These are phyloP conservation scores for Crenichthys baileyi DNA, from an alignment of 2,797 vertebrate genomes.

Conservation along the genomic window DNA sequence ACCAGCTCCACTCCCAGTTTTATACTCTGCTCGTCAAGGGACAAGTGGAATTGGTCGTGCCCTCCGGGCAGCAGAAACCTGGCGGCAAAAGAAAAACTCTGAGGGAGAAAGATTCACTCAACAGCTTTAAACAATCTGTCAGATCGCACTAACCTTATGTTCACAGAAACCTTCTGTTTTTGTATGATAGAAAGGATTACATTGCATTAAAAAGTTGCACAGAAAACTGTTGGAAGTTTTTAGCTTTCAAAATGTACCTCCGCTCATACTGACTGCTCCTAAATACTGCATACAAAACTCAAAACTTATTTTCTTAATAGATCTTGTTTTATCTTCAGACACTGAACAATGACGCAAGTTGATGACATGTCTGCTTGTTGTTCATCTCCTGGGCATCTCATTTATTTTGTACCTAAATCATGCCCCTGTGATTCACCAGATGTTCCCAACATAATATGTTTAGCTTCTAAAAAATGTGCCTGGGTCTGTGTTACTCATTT, in stretches of 20 bases:
- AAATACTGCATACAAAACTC: not conserved
- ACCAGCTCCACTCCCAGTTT: too few relatives aligned
- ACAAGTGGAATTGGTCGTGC: too few relatives aligned
- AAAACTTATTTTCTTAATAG: not conserved
- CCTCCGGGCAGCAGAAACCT: too few relatives aligned
- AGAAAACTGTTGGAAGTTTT: not conserved
- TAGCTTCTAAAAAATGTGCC: not conserved
- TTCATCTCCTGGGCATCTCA: not conserved
- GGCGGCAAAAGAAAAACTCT: too few relatives aligned
- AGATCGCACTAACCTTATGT: not conserved
- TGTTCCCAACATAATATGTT: not conserved
- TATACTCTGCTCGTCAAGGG: too few relatives aligned
- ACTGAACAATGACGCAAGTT: slow-evolving; percentile 7
- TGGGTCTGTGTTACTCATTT: not conserved
- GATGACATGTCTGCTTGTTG: slow-evolving; percentile 1
- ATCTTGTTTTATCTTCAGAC: not conserved
- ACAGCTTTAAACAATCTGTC: not conserved
- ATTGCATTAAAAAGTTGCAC: not conserved
- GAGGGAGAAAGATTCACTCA: too few relatives aligned
- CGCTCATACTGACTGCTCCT: not conserved
- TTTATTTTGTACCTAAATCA: slow-evolving; percentile 6
- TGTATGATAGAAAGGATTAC: not conserved
- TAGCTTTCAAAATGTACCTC: too few relatives aligned
- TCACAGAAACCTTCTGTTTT: not conserved
- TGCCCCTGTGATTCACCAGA: not conserved